Evolutionary conservation across 2,797 vertebrate genomes (phyloP), one percentile per base, ranked within the genome.

Genomic region (Sternarchorhynchus goeldii): DNA sequence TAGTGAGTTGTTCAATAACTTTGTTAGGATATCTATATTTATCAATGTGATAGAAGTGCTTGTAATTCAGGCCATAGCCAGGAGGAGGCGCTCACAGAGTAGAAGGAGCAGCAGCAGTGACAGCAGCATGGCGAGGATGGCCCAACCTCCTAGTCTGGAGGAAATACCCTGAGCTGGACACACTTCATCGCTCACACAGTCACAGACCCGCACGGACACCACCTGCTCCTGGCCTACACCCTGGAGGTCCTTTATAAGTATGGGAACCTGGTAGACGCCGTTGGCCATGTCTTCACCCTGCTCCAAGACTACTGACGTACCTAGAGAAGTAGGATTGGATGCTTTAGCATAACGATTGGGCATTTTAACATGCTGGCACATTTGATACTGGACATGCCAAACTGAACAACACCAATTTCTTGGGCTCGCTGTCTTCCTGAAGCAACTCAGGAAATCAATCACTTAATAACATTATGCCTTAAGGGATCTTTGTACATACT

Each of bases 111-210:
- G 45, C 17, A 93, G 88, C 0, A 94, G 91, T 2, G 92, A 91
- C 31, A 96, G 86, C 58, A 95, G 92, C 92, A 96, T 93, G 18
- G 94, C 89, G 25, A 96, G 93, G 75, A 96, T 91, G 41, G 91
- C 95, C 93, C 93, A 94, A 56, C 86, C 83, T 12, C 95, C 95
- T 65, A 96, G 90, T n/a, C 2, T 4, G 2, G 65, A 32, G 0
- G 0, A 1, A 16, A 74, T 58, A 20, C n/a, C 65, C 20, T 58
- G 21, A 20, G 76, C 29, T 6, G 73, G 64, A 39, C 89, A 90
- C 31, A 39, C 2, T 32, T 62, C 81, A 2, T 66, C 77, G 0
- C 87, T 90, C 0, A 78, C 16, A 4, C 95, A 96, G 0, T 91
- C 85, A 58, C 95, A 96, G 6, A 93, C 80, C 70, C 71, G 81